Conservation (phyloP, 2,113 vertebrate genomes). For the Crypturellus undulatus region DNA sequence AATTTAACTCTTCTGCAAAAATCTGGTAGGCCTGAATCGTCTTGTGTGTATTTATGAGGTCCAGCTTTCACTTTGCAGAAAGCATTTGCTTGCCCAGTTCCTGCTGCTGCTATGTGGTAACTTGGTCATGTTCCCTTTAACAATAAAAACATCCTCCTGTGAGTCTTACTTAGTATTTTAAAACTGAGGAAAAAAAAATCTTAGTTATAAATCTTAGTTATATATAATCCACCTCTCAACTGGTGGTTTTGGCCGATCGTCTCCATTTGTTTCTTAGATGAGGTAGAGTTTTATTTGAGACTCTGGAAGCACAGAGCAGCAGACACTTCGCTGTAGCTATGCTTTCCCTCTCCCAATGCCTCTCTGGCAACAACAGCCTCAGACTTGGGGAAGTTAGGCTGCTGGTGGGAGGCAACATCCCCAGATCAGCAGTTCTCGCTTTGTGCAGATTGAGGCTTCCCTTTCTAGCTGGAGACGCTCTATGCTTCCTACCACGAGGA, state of each 20-base stretch:
- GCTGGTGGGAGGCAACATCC: not conserved
- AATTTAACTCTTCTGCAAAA: not conserved
- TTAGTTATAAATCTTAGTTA: not conserved
- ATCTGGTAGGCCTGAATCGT: not conserved
- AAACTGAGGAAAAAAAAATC: not conserved
- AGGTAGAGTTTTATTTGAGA: not conserved
- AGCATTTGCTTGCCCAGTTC: not conserved
- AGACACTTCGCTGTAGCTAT: not conserved
- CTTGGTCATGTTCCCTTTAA: not conserved
- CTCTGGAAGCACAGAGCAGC: not conserved
- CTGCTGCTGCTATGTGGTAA: not conserved
- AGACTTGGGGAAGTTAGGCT: not conserved
- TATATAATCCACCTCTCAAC: accelerated
- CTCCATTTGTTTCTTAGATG: not conserved
- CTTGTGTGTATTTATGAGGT: not conserved
- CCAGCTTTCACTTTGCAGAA: not conserved
- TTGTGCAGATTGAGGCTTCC: not conserved
- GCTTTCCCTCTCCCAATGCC: not conserved
- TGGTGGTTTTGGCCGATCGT: not conserved
- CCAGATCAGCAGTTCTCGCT: not conserved
- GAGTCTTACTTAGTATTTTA: accelerated
- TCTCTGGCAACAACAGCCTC: not conserved
- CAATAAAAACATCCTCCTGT: not conserved
- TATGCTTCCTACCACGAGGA: not conserved
- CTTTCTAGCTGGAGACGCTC: not conserved